Percentiles rank a stretch among this genome's conserved stretches.
These are phyloP conservation scores for Drosophila novamexicana DNA, from an alignment of 1,140 invertebrate species.

Conservation along the genomic window DNA sequence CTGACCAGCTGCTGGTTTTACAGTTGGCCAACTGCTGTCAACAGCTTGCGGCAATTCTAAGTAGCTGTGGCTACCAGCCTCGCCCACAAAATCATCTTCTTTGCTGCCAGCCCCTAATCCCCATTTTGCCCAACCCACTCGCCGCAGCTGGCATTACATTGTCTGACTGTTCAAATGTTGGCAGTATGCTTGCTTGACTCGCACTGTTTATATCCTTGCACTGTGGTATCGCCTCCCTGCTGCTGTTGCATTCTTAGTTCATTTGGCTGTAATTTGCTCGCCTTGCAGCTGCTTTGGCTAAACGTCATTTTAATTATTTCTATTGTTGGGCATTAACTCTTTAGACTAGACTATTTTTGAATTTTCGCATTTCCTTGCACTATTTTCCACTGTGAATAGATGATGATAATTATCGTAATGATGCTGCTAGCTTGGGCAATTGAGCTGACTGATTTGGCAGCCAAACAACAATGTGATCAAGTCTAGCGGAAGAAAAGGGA, in stretches of 20 bases:
- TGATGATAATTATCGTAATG: constrained; percentile 54
- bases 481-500: no score
- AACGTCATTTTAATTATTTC: no score
- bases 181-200: constrained; percentile 7
- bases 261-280: not conserved
- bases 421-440: constrained; percentile 42
- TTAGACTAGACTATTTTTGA: no score
- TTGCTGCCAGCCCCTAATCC: not conserved
- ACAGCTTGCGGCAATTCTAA: constrained; percentile 65
- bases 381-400: constrained; percentile 12
- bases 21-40: constrained; percentile 52
- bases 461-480: constrained; percentile 30
- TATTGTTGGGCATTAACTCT: no score
- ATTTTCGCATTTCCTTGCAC: not conserved
- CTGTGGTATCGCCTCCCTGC: no score
- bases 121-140: not conserved
- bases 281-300: not conserved
- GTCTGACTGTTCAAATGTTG: constrained; percentile 31
- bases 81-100: constrained; percentile 36
- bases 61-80: constrained; percentile 35
- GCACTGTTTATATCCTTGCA: not conserved
- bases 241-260: no score
- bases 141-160: constrained; percentile 11
- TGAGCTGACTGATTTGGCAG: constrained; percentile 57
- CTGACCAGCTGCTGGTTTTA: constrained; percentile 34